Evolutionary conservation across 2,797 vertebrate species (phyloP).

Genomic region (Falco biarmicus): DNA sequence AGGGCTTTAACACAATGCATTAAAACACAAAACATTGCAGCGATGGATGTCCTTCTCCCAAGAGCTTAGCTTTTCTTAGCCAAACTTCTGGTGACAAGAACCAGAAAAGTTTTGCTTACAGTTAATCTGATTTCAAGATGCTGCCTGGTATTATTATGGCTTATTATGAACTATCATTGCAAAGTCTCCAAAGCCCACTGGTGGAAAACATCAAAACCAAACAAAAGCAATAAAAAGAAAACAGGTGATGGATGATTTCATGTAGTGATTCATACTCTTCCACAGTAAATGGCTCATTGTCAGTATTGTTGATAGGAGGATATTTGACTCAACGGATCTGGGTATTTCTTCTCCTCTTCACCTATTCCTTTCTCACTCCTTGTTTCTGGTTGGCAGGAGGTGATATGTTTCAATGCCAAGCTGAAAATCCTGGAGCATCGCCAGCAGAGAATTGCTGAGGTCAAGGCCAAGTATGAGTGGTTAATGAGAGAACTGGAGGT

Average conservation of each 20-base stretch:
- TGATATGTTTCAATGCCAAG: constrained; percentile 89
- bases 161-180: constrained; percentile 43
- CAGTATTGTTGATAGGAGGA: not conserved
- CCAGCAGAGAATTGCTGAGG: constrained; percentile 89
- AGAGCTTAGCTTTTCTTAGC: not conserved
- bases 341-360: not conserved
- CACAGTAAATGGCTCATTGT: not conserved
- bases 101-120: constrained; percentile 12
- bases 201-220: constrained; percentile 33
- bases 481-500: constrained; percentile 90
- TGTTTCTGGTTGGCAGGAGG: constrained; percentile 75
- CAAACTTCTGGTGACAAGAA: constrained; percentile 1
- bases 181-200: constrained; percentile 6
- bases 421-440: constrained; percentile 90
- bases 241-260: not conserved
- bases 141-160: constrained; percentile 18
- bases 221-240: constrained; percentile 30
- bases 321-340: not conserved
- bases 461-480: constrained; percentile 87
- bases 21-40: not conserved
- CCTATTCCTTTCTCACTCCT: not conserved
- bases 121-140: constrained; percentile 41
- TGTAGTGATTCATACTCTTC: not conserved
- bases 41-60: constrained; percentile 5
- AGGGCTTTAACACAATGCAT: not conserved